phyloP scores from a whole-genome alignment of 1,140 invertebrate genomes.

The Apis dorsata region DNA sequence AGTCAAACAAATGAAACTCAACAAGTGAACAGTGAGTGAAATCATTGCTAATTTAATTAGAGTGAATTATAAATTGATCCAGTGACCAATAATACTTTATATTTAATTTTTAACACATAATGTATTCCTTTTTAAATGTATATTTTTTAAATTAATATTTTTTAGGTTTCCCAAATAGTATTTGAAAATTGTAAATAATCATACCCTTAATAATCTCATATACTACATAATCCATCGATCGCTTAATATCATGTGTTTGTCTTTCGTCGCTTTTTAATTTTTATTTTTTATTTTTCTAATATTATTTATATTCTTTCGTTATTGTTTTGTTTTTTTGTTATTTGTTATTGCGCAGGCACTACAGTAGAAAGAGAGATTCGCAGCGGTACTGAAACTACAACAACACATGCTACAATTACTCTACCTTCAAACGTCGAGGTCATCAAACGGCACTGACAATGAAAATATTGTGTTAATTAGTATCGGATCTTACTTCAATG shows the following conservation, averaged over 20 bases:
- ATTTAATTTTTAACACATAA: neutral
- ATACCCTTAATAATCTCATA: slow-evolving; percentile 15
- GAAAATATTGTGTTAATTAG: slow-evolving; percentile 56
- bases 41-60: slow-evolving; percentile 17
- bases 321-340: slow-evolving; percentile 57
- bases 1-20: slow-evolving; percentile 74
- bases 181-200: slow-evolving; percentile 39
- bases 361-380: slow-evolving; percentile 78
- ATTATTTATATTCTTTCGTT: slow-evolving; percentile 64
- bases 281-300: slow-evolving; percentile 36
- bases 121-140: slow-evolving; percentile 1
- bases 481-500: slow-evolving; percentile 59
- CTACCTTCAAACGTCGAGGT: slow-evolving; percentile 78
- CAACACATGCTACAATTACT: slow-evolving; percentile 78
- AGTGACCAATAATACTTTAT: slow-evolving; percentile 27
- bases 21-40: slow-evolving; percentile 77
- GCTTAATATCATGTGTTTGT: slow-evolving; percentile 35
- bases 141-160: slow-evolving; percentile 37
- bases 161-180: slow-evolving; percentile 28
- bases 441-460: slow-evolving; percentile 68
- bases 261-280: slow-evolving; percentile 35
- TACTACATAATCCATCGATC: slow-evolving; percentile 3
- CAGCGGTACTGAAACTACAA: slow-evolving; percentile 78
- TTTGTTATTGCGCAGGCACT: slow-evolving; percentile 73
- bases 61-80: slow-evolving; percentile 1